Base-by-base conservation (phyloP, 2,888 invertebrate genomes). In the Ennomos erosarius region DNA sequence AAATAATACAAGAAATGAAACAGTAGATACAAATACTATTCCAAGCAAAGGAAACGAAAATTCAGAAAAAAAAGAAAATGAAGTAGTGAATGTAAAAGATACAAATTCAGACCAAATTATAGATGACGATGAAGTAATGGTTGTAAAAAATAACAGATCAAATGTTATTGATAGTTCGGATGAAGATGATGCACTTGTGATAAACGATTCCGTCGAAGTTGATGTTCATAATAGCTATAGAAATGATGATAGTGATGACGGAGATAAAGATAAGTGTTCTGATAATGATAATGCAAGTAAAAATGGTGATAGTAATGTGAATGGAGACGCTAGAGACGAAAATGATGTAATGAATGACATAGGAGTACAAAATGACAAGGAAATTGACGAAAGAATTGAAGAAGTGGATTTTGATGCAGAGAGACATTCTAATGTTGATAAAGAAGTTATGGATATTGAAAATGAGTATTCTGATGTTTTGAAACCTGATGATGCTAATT, bases 121-220 rank as follows among this genome's bases (percentile, higher is more conserved):
- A 9, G 39, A 58, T 47, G 45, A 34, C 13, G 46, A 53, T 26
- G 40, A 42, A 35, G 45, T 45, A 37, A 13, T 13, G n/a, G 52
- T 11, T 40, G 10, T 10, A 35, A 56, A 59, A n/a, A 47, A 16
- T 34, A 62, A 59, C 40, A 59, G 42, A 40, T 47, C 50, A 33
- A 49, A 45, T 53, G 48, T 52, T 10, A 55, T 57, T 35, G 58
- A 67, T 42, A 71, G 71, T 59, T 75, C 78, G 13, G 79, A 76
- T 42, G 81, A 84, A 42, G 80, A 66, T 51, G 75, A 76, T 43
- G 55, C 67, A 2, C 52, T 61, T 11, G 55, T 66, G 45, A 68
- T 77, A 8, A 77, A 75, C 59, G 64, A 78, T 62, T 64, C 74
- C 49, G 59, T 73, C 11, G 52, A 56, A 39, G 76, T 73, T 54